Evolutionary conservation across 2,797 vertebrate genomes (phyloP), one percentile per base, ranked within the genome.

Genomic region (Pyrocephalus nanus): DNA sequence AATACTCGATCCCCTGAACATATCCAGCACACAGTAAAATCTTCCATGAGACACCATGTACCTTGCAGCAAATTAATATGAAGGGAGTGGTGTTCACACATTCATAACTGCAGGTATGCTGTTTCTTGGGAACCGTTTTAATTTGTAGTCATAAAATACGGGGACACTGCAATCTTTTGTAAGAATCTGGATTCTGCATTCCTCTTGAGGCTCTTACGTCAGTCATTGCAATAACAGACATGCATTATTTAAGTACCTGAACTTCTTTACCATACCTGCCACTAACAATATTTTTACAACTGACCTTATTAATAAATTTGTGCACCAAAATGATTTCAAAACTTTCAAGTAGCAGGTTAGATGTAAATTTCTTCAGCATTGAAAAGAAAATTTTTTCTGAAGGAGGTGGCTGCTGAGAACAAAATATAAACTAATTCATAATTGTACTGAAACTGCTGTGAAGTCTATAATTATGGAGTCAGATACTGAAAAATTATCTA

Each of bases 391-490:
- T 12, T 2, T 65, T 81, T 88, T 88, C 22, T 8, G 2, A 60
- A 67, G 71, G 17, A 55, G 23, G 62, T 12, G 45, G 12, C 58
- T 92, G 57, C 60, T 80, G 43, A 86, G 77, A 80, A 67, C n/a
- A 89, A 90, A 90, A 75, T 70, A 38, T 8, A 77, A 71, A 79
- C 34, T 69, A 45, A 80, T 80, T 88, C 25, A 34, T 72, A 89
- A 58, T 85, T 77, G 29, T 70, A 58, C 74, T 85, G 71, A 87
- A 89, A 92, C 61, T 67, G 11, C 75, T 79, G 13, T 54, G 23
- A 89, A 74, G 42, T 83, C 55, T 55, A 10, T 96, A 94, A 92
- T 96, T 96, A 95, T 72, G 55, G 65, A 92, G 81, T 92, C 87
- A 96, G 80, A 57, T 80, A 80, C 6, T 88, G 65, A 92, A 93